Evolutionary conservation across 2,888 invertebrate species (phyloP), one percentile per base, ranked within the genome.

Genomic region (Yponomeuta sedellus): DNA sequence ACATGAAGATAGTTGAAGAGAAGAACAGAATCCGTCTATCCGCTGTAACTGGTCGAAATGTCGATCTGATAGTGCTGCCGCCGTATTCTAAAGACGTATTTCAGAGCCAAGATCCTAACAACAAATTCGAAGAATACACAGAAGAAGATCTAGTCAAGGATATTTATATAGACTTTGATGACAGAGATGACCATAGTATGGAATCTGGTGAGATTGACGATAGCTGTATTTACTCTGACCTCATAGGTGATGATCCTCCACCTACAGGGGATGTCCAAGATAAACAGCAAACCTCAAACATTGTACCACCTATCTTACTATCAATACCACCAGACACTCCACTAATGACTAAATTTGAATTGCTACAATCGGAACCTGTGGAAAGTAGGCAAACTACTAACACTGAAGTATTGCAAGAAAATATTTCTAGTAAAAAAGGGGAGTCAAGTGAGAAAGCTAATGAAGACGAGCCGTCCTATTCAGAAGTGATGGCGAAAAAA

Each of bases 121-220:
- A 52, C 3, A 52, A 52, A 52, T 52, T 52, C 16, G 44, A 52
- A 52, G 44, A 52, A 16, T 52, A 52, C 88, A 58, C 71, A 82
- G 22, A 59, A 69, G 74, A 77, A 12, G 70, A 77, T 63, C 56
- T 75, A 66, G 69, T 77, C 4, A 77, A 77, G 56, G 71, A 81
- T 64, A 72, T 83, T 63, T 77, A 80, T 68, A 75, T 70, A 71
- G 75, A 80, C 68, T 72, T 81, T 66, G 78, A 83, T 10, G 25
- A 25, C 34, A 59, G 11, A 20, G 20, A 20, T 20, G 11, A 52
- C 22, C 12, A 22, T 25, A 80, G 81, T 6, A 22, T 76, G 20
- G 82, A 84, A 70, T 75, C 81, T 4, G 81, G 79, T 39, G 81
- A 84, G 71, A 73, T 79, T 67, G 67, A 70, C 44, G 59, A 65